phyloP scores from a whole-genome alignment of 2,888 invertebrate species.

The Nephrotoma guestfalica region DNA sequence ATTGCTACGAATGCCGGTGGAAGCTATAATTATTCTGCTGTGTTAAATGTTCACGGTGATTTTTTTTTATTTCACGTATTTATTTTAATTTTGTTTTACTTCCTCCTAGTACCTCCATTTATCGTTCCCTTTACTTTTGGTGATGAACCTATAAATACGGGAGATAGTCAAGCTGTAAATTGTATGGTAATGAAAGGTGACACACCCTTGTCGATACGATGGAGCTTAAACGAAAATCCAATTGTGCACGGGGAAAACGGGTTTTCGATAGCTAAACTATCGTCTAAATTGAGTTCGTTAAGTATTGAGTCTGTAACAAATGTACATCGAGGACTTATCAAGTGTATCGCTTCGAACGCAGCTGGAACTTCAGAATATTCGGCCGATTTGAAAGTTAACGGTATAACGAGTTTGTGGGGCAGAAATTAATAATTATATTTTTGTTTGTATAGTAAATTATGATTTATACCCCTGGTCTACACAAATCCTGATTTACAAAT shows the following conservation, averaged over 20 bases:
- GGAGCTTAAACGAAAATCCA: slow-evolving; percentile 46
- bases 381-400: slow-evolving; percentile 25
- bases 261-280: slow-evolving; percentile 27
- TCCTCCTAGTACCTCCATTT: slow-evolving; percentile 23
- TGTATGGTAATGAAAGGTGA: slow-evolving; percentile 61
- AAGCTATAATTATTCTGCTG: slow-evolving; percentile 41
- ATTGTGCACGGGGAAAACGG: slow-evolving; percentile 28
- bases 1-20: slow-evolving; percentile 47
- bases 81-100: slow-evolving; percentile 7
- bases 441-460: not conserved
- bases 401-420: slow-evolving; percentile 19
- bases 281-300: slow-evolving; percentile 35
- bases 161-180: slow-evolving; percentile 42
- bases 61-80: slow-evolving; percentile 24
- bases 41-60: slow-evolving; percentile 50
- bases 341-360: slow-evolving; percentile 44
- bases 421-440: not conserved
- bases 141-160: slow-evolving; percentile 36
- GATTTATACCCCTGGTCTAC: not conserved
- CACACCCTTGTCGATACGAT: slow-evolving; percentile 53
- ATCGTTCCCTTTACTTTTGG: slow-evolving; percentile 30
- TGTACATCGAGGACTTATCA: slow-evolving; percentile 43
- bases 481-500: not conserved
- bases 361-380: slow-evolving; percentile 35
- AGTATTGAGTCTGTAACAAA: slow-evolving; percentile 33